These are phyloP conservation scores for Elanus axillaris DNA, from an alignment of 2,113 vertebrate species.

Conservation along the genomic window DNA sequence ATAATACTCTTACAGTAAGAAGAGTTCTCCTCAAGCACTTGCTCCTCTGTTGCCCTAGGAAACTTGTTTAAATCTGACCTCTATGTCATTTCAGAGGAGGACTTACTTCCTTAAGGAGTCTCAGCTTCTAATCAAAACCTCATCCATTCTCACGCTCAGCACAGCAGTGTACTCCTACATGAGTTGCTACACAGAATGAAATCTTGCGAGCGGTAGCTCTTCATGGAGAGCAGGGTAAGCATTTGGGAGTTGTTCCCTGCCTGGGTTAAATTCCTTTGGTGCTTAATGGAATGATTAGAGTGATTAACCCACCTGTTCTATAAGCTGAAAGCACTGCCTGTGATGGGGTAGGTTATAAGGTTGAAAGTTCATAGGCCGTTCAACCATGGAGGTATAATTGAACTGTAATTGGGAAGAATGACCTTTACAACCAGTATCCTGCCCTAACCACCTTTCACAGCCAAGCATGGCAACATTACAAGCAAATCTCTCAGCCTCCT, in stretches of 20 bases:
- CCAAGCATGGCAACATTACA: background rate
- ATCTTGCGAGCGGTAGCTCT: background rate
- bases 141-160: accelerated
- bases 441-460: background rate
- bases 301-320: background rate
- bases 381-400: background rate
- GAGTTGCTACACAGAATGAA: background rate
- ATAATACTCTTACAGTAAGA: background rate
- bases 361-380: background rate
- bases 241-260: background rate
- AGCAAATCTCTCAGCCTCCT: background rate
- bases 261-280: background rate
- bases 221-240: background rate
- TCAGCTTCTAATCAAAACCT: background rate
- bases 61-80: background rate
- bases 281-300: background rate
- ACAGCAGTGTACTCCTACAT: accelerated
- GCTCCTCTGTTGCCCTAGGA: background rate
- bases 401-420: background rate
- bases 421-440: background rate
- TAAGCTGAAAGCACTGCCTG: background rate
- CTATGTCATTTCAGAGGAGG: background rate
- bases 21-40: background rate
- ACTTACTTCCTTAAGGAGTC: background rate
- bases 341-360: background rate